Evolutionary conservation across 2,888 invertebrate species (phyloP), one percentile per base, ranked within the genome.

Genomic region (Leptopilina syphax): DNA sequence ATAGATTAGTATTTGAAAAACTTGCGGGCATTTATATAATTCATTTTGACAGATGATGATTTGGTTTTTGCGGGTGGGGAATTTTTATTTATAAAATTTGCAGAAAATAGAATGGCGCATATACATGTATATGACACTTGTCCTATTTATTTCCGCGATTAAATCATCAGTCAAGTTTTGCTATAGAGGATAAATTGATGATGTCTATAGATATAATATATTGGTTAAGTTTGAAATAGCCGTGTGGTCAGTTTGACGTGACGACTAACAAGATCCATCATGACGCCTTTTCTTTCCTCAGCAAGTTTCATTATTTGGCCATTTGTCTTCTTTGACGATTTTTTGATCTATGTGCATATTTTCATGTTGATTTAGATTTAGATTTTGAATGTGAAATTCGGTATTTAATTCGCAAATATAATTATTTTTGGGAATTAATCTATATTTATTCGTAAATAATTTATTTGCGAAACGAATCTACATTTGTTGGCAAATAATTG

Each of bases 251-350:
- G 57, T n/a, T 63, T 73, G 73, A 73, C 73, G 34, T 73, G 73
- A 73, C 73, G 34, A 60, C 73, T 73, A 73, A 73, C 73, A 10
- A 73, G 73, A 73, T 73, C 73, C 57, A 73, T 73, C 73, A 73
- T 73, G 73, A 73, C 73, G 57, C 73, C 73, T 73, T 34, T 73
- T 73, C 73, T 73, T 73, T 57, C 70, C 34, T 73, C 73, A 10
- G 2, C 34, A 34, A 34, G 57, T 73, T 57, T 8, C 73, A 73
- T 57, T 54, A 13, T 9, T 50, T 10, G 50, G n/a, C n/a, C 34
- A 73, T 73, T 73, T 10, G 41, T 73, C 73, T 70, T 70, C 3
- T 9, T 34, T 34, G 34, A 34, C 3, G 34, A 34, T 34, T 34
- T 34, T 34, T 34, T 34, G 18, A 34, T 34, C 34, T 3, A 34